These are phyloP conservation scores for Tonatia bakeri DNA, from an alignment of 2,113 vertebrate genomes.

Conservation along the genomic window DNA sequence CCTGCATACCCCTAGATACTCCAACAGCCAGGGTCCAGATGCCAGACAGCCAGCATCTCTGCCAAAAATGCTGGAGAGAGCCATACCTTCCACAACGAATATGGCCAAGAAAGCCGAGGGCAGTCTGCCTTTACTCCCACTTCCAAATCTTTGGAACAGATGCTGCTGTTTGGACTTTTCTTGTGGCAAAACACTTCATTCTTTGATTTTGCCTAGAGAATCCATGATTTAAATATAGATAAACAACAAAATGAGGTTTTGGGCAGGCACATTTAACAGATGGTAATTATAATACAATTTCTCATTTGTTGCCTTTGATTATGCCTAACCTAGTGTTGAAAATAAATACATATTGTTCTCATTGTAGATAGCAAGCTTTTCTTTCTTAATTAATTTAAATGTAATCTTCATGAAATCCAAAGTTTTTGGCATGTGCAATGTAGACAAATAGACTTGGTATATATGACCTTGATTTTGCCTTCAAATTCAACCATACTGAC, in stretches of 20 bases:
- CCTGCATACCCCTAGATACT: neutral
- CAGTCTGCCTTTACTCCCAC: neutral
- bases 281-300: neutral
- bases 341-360: neutral
- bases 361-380: neutral
- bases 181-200: neutral
- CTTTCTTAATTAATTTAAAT: neutral
- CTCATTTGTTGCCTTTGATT: neutral
- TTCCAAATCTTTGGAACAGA: neutral
- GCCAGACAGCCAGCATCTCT: neutral
- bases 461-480: neutral
- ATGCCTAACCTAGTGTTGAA: neutral
- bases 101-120: neutral
- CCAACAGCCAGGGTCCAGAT: neutral
- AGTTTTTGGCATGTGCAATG: neutral
- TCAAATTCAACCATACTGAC: neutral
- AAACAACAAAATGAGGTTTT: neutral
- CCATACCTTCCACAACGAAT: neutral
- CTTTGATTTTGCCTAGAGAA: neutral
- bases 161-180: neutral
- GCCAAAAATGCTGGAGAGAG: neutral
- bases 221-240: neutral
- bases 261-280: neutral
- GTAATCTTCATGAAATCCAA: neutral
- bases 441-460: neutral